Evolutionary conservation across 2,888 invertebrate species (phyloP), one percentile per base, ranked within the genome.

Genomic region (Pardosa pseudoannulata): DNA sequence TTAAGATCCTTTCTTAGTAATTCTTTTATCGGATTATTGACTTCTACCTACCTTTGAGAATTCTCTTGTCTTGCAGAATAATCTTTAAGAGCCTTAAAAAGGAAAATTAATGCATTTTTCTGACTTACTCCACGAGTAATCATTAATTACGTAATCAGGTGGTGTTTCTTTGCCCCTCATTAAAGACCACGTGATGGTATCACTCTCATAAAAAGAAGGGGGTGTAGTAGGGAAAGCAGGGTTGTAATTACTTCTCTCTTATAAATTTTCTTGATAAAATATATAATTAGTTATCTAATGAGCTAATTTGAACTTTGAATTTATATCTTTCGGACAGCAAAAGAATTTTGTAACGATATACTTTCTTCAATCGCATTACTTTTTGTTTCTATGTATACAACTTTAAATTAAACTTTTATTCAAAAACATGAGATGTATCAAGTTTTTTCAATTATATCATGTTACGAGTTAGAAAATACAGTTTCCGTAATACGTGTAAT

Each of bases 11-110:
- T 78, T 9, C 39, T n/a, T 9, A n/a, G 70, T 79, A 41, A 72
- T 79, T 71, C 41, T 72, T 64, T 28, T 62, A 56, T 79, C 41
- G 62, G 32, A 56, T 72, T 71, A 79, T 79, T 79, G 79, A 79
- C 64, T 68, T 28, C 2, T 1, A 28, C 23, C 32, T 72, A 72
- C 56, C 79, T 79, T 16, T 13, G 39, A 28, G 39, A 70, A 28
- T 68, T 67, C 32, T 36, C 62, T 70, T 56, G 62, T 79, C 70
- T 39, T 62, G 39, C 29, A 36, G 23, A 36, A 16, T 76, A 46
- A 75, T 75, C 74, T 75, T 39, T 3, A 64, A 16, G 74, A 36
- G 23, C 32, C 39, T 28, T 32, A 68, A 32, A 39, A n/a, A 68
- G 41, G 62, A 27, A 68, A 78, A 68, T 36, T 50, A 62, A 68